A percentile compares a stretch with the other conserved stretches of the same genome.
These are phyloP conservation scores for Lacerta bilineata DNA, from an alignment of 2,797 vertebrate species.

Conservation along the genomic window DNA sequence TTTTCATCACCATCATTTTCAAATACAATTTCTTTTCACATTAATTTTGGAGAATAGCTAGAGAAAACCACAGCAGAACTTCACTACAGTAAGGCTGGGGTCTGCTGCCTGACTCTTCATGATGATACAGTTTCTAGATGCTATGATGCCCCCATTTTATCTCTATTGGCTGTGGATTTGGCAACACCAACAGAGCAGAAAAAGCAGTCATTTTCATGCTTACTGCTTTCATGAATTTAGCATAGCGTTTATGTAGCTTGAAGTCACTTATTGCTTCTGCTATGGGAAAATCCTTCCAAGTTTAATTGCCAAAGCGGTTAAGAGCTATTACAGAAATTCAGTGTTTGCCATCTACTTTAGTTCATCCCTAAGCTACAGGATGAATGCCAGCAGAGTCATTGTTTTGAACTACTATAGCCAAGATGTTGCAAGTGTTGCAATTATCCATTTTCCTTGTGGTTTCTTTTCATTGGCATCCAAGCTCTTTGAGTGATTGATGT, in stretches of 20 bases:
- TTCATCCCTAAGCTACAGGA: neutral
- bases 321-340: neutral
- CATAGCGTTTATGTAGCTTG: neutral
- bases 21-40: no score
- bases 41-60: no score
- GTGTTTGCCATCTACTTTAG: slow-evolving; percentile 11
- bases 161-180: neutral
- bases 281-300: neutral
- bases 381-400: neutral
- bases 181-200: neutral
- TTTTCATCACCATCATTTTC: no score
- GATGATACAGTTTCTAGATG: neutral
- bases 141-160: neutral
- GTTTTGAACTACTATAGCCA: slow-evolving; percentile 25
- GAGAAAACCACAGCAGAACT: neutral
- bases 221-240: slow-evolving; percentile 2
- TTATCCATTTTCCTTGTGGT: slow-evolving; percentile 34
- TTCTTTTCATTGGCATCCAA: slow-evolving; percentile 42
- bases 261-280: neutral
- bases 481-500: slow-evolving; percentile 17
- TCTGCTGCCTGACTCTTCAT: neutral
- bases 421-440: slow-evolving; percentile 31
- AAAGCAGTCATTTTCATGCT: neutral
- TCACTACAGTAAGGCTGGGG: neutral
- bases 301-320: slow-evolving; percentile 20